Evolutionary conservation across 2,113 vertebrate genomes (phyloP), one percentile per base, ranked within the genome.

Genomic region (Onychostoma macrolepis): DNA sequence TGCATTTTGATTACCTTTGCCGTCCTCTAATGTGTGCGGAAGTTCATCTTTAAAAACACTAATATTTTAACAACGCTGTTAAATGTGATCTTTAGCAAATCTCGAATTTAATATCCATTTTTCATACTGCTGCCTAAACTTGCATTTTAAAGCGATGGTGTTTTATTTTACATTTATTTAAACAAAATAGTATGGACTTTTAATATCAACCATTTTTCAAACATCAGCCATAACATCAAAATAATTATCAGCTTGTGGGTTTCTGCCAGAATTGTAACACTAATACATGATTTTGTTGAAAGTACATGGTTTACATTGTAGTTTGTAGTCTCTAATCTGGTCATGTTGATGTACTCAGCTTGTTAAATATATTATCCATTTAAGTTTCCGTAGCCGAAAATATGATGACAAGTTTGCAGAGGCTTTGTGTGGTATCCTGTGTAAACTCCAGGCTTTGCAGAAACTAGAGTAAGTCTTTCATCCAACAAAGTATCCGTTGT

Each of bases 321-420:
- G 13, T 65, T 65, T 65, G 26, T 15, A 8, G 6, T 69, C 9
- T 56, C 9, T 36, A 33, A 21, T 50, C 28, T 36, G 50, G 9
- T 79, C 30, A 58, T 36, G 12, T 4, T 41, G 8, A 61, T 76
- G 5, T 15, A 76, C 43, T 75, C 1, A 65, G 2, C 28, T 65
- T 85, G 48, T 45, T 24, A 10, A 67, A 19, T 41, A 7, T 90
- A 3, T 91, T 53, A 91, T 53, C 89, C 76, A 80, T 21, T 83
- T 86, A 89, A 99, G 97, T 87, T 98, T 99, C 91, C 96, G 92
- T n/a, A 94, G 96, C 85, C 95, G 97, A 74, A 98, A 94, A 63
- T 97, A 94, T 53, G 95, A 94, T 0, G 92, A 97, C 26, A 93
- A 90, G 83, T 98, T 99, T 92, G 97, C 96, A 6, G 94, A 96